These are phyloP conservation scores for Drosophila grimshawi DNA, from an alignment of 1,140 invertebrate genomes.

Conservation along the genomic window DNA sequence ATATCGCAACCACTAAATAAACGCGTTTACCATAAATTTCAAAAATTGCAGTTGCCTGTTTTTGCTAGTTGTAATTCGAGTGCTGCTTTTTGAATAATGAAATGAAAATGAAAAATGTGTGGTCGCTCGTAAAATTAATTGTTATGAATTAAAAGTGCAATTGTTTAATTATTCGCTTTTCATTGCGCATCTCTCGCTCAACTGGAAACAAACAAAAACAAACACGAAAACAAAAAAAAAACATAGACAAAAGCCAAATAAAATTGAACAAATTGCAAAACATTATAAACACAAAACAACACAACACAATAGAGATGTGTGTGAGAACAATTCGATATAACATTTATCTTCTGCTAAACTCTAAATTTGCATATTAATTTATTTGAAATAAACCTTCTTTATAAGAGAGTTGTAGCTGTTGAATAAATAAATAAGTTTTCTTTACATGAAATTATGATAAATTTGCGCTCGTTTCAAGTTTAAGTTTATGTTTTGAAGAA, in stretches of 20 bases:
- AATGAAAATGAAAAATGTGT: constrained; percentile 67
- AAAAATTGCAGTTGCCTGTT: constrained; percentile 43
- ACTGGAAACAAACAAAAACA: background rate
- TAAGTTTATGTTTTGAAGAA: no score
- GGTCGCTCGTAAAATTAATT: constrained; percentile 76
- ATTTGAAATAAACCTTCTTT: no score
- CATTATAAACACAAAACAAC: constrained; percentile 2
- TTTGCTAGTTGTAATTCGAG: constrained; percentile 23
- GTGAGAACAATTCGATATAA: background rate
- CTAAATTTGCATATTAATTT: no score
- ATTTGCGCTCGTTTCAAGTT: no score
- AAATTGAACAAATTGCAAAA: constrained; percentile 38
- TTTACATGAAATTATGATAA: no score
- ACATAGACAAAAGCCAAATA: constrained; percentile 2
- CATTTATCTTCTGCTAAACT: background rate
- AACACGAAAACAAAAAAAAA: constrained; percentile 14
- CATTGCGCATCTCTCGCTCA: background rate
- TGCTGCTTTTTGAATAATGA: constrained; percentile 46
- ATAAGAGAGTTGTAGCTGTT: no score
- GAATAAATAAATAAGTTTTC: no score
- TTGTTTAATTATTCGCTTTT: constrained; percentile 53
- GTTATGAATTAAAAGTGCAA: constrained; percentile 76
- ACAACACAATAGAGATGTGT: constrained; percentile 25
- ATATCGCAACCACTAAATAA: constrained; percentile 75
- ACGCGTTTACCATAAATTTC: constrained; percentile 78